These are phyloP conservation scores for cattle (Bos taurus) DNA, from an alignment of 2,113 vertebrate species.

Conservation along the genomic window DNA sequence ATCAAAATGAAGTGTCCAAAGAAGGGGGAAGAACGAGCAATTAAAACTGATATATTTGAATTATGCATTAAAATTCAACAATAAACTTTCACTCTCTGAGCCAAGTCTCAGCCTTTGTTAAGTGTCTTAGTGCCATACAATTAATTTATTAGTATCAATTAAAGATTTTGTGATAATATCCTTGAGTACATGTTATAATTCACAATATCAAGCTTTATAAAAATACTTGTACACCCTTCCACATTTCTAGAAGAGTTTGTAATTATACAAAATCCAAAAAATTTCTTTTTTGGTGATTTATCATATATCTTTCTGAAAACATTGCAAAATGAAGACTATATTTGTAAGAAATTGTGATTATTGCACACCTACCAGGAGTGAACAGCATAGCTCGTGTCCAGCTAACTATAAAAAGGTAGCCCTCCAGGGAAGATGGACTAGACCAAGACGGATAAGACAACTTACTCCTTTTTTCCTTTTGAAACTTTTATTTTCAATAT, in stretches of 20 bases:
- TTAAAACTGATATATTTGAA: constrained; percentile 72
- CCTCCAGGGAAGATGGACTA: constrained; percentile 6
- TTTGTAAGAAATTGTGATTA: neutral
- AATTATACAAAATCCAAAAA: constrained; percentile 14
- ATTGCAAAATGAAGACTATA: neutral
- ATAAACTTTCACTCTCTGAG: constrained; percentile 60
- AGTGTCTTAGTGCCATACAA: constrained; percentile 63
- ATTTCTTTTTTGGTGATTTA: neutral
- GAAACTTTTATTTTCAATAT: constrained; percentile 61
- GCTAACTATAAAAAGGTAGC: neutral
- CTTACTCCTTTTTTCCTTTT: constrained; percentile 31
- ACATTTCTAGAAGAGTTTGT: neutral
- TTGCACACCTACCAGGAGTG: neutral
- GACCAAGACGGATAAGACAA: constrained; percentile 9
- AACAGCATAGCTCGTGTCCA: neutral
- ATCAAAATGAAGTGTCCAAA: constrained; percentile 76
- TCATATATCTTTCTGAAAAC: neutral
- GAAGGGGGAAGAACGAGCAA: constrained; percentile 54
- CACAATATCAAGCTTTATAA: constrained; percentile 43
- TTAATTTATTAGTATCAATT: constrained; percentile 75
- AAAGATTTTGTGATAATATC: constrained; percentile 33
- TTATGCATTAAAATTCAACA: constrained; percentile 71
- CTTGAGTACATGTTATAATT: constrained; percentile 56
- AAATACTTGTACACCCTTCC: neutral
- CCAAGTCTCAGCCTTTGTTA: constrained; percentile 58